A percentile compares a stretch with the other conserved stretches of the same genome.
Evolutionary conservation across 2,797 vertebrate species (phyloP).

Genomic region (Gymnocypris eckloni): DNA sequence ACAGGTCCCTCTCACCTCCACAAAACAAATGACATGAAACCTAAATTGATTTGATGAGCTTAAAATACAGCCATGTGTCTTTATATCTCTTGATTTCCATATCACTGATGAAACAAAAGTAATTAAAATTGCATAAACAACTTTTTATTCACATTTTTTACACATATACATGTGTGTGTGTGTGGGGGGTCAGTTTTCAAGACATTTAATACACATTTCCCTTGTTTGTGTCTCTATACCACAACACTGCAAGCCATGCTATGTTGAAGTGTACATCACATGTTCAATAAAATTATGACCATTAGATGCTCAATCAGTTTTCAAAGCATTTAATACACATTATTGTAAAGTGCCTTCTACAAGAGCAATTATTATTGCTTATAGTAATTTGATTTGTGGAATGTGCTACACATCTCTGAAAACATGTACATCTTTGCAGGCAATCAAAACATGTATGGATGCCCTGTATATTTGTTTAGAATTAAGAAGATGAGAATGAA

Average conservation of each 20-base stretch:
- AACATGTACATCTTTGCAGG: background rate
- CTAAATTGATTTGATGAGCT: background rate
- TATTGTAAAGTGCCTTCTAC: too few relatives aligned
- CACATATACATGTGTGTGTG: background rate
- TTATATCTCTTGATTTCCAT: background rate
- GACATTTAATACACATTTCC: background rate
- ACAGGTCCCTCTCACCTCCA: constrained; percentile 62
- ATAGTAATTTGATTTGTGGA: background rate
- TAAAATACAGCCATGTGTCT: background rate
- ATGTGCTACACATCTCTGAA: background rate
- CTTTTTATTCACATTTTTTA: background rate
- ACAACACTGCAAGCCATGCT: background rate
- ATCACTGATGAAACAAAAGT: background rate
- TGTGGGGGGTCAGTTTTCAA: background rate
- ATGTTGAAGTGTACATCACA: background rate
- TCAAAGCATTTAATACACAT: too few relatives aligned
- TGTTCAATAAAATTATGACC: too few relatives aligned
- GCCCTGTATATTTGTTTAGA: background rate
- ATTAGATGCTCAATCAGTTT: too few relatives aligned
- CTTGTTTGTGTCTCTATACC: background rate
- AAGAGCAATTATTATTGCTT: background rate
- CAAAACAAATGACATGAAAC: background rate
- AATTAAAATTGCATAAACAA: background rate
- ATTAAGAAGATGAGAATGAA: background rate
- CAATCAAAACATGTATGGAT: background rate